These are phyloP conservation scores for Limosa lapponica DNA, from an alignment of 2,797 vertebrate species.

Conservation along the genomic window DNA sequence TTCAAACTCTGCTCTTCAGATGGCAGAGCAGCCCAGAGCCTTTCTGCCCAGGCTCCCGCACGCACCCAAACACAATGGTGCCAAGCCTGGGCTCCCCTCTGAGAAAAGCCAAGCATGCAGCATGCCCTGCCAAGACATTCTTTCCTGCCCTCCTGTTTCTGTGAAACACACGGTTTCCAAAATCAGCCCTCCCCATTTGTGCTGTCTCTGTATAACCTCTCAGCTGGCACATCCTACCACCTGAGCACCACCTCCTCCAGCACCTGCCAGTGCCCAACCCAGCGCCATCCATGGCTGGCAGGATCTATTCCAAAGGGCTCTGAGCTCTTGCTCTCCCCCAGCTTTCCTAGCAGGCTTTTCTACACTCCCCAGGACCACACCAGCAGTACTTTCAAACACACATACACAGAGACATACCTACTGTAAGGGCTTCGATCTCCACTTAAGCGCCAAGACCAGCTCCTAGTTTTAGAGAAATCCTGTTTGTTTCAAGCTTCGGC, in stretches of 20 bases:
- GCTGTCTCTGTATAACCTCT: background rate
- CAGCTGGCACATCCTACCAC: background rate
- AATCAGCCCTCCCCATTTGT: background rate
- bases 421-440: background rate
- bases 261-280: background rate
- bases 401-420: background rate
- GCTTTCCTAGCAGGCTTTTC: background rate
- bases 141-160: background rate
- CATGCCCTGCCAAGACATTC: background rate
- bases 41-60: background rate
- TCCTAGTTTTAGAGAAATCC: background rate
- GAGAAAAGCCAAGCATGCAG: background rate
- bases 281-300: background rate
- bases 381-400: background rate
- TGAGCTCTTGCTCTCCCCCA: background rate
- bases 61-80: rapidly evolving
- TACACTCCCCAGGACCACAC: background rate
- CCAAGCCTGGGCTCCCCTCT: background rate
- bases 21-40: background rate
- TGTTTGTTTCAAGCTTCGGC: conserved; percentile 11
- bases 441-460: background rate
- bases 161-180: background rate
- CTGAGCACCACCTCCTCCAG: background rate
- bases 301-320: background rate
- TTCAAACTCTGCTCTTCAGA: background rate